A percentile compares a stretch with the other conserved stretches of the same genome.
Evolutionary conservation across 2,113 vertebrate genomes (phyloP).

Genomic region (Cricetomys ansorgei): DNA sequence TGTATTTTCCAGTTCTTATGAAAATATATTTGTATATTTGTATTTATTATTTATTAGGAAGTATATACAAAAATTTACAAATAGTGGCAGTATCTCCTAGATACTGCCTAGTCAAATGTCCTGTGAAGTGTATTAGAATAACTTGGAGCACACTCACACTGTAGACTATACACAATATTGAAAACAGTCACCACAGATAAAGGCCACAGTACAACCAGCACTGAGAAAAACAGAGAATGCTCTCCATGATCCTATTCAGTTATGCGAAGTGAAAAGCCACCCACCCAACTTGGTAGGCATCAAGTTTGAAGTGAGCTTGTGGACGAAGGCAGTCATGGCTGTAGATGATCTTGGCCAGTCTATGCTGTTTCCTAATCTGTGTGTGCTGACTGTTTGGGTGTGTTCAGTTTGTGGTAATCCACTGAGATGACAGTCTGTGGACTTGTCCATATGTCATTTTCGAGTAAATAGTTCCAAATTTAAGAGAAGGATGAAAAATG

Average conservation of each 20-base stretch:
- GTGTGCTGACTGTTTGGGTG: not conserved
- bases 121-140: not conserved
- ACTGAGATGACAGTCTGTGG: accelerated
- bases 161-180: not conserved
- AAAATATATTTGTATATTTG: too few relatives aligned
- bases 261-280: not conserved
- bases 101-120: not conserved
- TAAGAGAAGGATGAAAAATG: not conserved
- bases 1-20: not conserved
- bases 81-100: not conserved
- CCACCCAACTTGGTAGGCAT: accelerated
- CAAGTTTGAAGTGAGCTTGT: too few relatives aligned
- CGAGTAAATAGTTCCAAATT: not conserved
- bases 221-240: not conserved
- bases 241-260: too few relatives aligned
- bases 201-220: not conserved
- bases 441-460: not conserved
- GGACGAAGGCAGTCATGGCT: accelerated
- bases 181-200: not conserved
- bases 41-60: not conserved
- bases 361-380: not conserved
- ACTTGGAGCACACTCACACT: accelerated
- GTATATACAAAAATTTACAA: not conserved
- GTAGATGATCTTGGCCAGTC: accelerated
- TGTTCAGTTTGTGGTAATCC: not conserved